Evolutionary conservation across 1,140 invertebrate species (phyloP).

Genomic region (Metopolophium dirhodum): DNA sequence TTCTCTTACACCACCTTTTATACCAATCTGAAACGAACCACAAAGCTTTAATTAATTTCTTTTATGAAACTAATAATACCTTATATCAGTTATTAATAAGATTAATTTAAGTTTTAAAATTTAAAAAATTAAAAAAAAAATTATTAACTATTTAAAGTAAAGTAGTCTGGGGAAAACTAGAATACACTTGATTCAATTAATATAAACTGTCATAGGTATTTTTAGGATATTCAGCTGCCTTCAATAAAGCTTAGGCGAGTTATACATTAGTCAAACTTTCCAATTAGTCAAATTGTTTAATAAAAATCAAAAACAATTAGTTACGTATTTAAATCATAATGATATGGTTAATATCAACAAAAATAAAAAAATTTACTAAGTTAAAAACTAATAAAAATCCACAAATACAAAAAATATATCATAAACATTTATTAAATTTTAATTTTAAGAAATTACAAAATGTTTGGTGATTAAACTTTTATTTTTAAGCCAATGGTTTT

Average conservation of each 20-base stretch:
- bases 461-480: too few species aligned
- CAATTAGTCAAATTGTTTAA: background rate
- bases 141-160: background rate
- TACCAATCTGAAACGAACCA: constrained; percentile 29
- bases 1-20: constrained; percentile 1
- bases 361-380: too few species aligned
- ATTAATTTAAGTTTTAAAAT: background rate
- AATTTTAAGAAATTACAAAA: too few species aligned
- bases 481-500: too few species aligned
- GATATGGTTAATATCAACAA: too few species aligned
- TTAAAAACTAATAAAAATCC: too few species aligned
- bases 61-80: background rate
- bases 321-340: background rate
- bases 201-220: background rate
- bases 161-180: background rate
- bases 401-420: too few species aligned
- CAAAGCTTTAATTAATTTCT: background rate
- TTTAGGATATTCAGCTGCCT: background rate
- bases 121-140: background rate
- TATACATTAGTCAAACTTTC: background rate
- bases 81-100: background rate
- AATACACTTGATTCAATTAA: background rate
- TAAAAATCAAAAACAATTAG: background rate
- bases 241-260: background rate
- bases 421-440: too few species aligned